Conservation (phyloP, 2,888 invertebrate species). For the Resseliella maxima region DNA sequence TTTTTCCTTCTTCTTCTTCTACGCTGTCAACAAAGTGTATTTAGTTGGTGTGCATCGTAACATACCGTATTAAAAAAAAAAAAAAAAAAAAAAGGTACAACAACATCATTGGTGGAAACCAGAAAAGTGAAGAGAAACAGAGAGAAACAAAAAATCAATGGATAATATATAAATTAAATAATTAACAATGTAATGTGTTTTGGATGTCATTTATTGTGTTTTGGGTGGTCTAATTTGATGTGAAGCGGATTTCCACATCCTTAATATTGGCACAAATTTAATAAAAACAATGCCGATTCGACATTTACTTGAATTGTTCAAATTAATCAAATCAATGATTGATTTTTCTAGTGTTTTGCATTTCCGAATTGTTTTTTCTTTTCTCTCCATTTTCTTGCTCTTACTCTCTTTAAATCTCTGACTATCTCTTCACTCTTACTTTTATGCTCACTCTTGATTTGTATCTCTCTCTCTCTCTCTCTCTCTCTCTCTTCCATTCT, state of each 20-base stretch:
- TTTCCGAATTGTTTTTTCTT: too few species aligned
- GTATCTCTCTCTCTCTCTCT: too few species aligned
- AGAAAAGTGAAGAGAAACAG: background rate
- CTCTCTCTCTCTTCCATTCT: too few species aligned
- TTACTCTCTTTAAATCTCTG: too few species aligned
- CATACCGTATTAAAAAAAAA: too few species aligned
- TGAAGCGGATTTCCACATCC: background rate
- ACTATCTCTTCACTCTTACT: too few species aligned
- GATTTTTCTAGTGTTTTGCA: background rate
- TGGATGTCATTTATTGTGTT: slow-evolving; percentile 22
- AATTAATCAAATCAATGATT: slow-evolving; percentile 28
- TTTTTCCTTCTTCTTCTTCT: too few species aligned
- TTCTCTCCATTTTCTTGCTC: background rate
- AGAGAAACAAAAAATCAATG: background rate
- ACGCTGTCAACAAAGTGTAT: background rate
- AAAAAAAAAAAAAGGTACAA: background rate
- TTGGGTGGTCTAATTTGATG: slow-evolving; percentile 27
- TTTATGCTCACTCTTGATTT: too few species aligned
- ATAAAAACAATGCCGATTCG: background rate
- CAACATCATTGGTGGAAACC: background rate
- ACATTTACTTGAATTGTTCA: background rate
- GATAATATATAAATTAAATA: background rate
- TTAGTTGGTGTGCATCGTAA: too few species aligned
- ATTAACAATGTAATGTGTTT: slow-evolving; percentile 39
- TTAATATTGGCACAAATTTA: background rate